A percentile compares a stretch with the other conserved stretches of the same genome.
Conservation (phyloP, 2,797 vertebrate species). For the Acipenser oxyrinchus region DNA sequence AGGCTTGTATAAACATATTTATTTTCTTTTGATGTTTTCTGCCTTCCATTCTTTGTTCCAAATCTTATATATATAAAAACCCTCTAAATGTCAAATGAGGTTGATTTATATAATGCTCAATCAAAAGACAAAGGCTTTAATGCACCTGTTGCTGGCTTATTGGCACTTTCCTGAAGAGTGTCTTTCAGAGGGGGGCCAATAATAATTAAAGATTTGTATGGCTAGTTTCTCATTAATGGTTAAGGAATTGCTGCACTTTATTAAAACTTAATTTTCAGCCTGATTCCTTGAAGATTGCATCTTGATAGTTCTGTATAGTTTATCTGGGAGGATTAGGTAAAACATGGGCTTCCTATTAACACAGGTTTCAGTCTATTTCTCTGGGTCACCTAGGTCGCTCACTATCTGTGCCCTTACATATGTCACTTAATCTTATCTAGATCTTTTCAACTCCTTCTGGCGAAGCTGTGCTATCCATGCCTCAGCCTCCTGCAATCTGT, state of each 20-base stretch:
- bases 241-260: slow-evolving; percentile 70
- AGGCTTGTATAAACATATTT: slow-evolving; percentile 75
- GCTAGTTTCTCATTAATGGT: slow-evolving; percentile 76
- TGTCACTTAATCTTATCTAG: slow-evolving; percentile 79
- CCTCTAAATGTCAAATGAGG: slow-evolving; percentile 90
- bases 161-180: too few species aligned
- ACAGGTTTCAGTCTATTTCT: slow-evolving; percentile 73
- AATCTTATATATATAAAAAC: slow-evolving; percentile 70
- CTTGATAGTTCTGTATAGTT: slow-evolving; percentile 75
- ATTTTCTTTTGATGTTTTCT: slow-evolving; percentile 67
- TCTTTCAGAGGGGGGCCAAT: slow-evolving; percentile 60
- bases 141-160: slow-evolving; percentile 87
- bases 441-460: slow-evolving; percentile 71
- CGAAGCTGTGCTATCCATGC: slow-evolving; percentile 55
- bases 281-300: slow-evolving; percentile 90
- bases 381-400: slow-evolving; percentile 62
- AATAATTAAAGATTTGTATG: slow-evolving; percentile 80
- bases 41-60: slow-evolving; percentile 54
- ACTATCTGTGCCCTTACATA: slow-evolving; percentile 79
- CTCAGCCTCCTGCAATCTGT: slow-evolving; percentile 43
- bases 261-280: slow-evolving; percentile 91
- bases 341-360: slow-evolving; percentile 74
- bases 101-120: slow-evolving; percentile 87
- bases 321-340: slow-evolving; percentile 73
- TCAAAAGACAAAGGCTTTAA: slow-evolving; percentile 72